phyloP scores from a whole-genome alignment of 64 coral and sea anemone genomes.

The Stichodactyla helianthus region DNA sequence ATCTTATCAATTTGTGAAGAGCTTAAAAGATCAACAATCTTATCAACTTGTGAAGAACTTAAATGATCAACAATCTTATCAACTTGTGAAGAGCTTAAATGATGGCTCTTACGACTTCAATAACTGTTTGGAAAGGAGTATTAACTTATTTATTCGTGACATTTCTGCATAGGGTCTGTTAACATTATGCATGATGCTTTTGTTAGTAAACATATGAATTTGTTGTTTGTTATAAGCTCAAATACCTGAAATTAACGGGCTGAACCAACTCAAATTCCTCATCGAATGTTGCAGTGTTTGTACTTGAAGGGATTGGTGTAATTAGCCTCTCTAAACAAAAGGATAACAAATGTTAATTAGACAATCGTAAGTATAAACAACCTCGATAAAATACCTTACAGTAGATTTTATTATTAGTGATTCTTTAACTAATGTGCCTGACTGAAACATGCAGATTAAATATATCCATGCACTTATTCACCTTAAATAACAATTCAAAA shows the following conservation, averaged over 20 bases:
- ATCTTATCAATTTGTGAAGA: too few species aligned
- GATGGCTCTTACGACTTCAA: too few species aligned
- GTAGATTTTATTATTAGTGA: not conserved
- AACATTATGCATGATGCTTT: too few species aligned
- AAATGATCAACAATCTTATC: too few species aligned
- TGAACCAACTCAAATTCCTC: constrained; percentile 8
- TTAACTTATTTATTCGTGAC: too few species aligned
- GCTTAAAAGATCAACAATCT: too few species aligned
- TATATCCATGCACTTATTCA: not conserved
- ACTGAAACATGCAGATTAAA: too few species aligned
- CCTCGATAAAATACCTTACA: not conserved
- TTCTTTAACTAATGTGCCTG: not conserved
- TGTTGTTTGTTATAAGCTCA: not conserved
- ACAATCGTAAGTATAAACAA: not conserved
- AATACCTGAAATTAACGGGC: constrained; percentile 6
- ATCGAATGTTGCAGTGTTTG: not conserved
- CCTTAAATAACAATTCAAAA: not conserved
- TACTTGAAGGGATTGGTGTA: not conserved
- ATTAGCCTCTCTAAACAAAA: constrained; percentile 12
- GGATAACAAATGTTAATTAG: not conserved
- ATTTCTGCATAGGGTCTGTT: too few species aligned
- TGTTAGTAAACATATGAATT: too few species aligned
- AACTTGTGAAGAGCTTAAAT: too few species aligned
- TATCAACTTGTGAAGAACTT: too few species aligned
- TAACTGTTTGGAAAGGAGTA: not conserved